Evolutionary conservation across 2,113 vertebrate species (phyloP).

Genomic region (Strix aluco): DNA sequence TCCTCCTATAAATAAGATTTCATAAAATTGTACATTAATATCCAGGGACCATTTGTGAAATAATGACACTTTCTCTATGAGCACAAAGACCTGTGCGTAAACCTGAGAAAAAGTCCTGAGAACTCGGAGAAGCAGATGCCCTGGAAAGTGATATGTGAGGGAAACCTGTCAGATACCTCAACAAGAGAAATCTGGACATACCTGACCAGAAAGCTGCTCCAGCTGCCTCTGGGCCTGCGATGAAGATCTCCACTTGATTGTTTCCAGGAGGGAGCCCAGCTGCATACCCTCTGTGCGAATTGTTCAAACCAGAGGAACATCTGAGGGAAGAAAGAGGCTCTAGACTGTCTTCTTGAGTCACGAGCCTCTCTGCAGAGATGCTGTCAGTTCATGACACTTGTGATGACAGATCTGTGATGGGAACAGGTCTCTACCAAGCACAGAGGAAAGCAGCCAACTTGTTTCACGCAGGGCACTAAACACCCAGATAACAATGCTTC

Average conservation of each 20-base stretch:
- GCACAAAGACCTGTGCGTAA: not conserved
- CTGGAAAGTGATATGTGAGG: not conserved
- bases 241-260: not conserved
- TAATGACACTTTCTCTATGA: not conserved
- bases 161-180: not conserved
- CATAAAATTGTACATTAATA: not conserved
- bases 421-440: slow-evolving; percentile 7
- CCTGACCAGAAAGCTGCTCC: not conserved
- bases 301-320: not conserved
- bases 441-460: not conserved
- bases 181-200: not conserved
- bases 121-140: not conserved
- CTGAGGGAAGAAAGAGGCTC: not conserved
- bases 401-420: not conserved
- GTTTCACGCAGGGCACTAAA: not conserved
- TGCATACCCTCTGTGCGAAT: accelerated
- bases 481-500: not conserved
- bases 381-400: not conserved
- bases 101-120: not conserved
- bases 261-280: not conserved
- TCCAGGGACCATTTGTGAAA: not conserved
- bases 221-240: not conserved
- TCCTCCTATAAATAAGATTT: not conserved
- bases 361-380: not conserved
- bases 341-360: not conserved